Percentiles rank a stretch among this genome's conserved stretches.
phyloP scores from a whole-genome alignment of 2,797 vertebrate species.

The Borostomias antarcticus region DNA sequence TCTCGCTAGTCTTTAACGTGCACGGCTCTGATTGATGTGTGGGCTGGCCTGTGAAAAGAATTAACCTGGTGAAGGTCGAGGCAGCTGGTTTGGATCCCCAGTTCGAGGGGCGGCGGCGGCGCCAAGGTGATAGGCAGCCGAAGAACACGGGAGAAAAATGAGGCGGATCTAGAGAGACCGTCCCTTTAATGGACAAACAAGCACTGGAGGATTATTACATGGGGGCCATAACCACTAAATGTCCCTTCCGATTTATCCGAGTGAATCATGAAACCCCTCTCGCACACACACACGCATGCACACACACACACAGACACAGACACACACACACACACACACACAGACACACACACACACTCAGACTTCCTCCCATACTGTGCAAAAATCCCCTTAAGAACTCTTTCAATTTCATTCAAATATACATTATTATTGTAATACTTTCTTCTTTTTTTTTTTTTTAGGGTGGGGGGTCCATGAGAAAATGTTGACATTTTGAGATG shows the following conservation, averaged over 20 bases:
- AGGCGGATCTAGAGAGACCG: neutral
- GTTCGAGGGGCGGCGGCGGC: neutral
- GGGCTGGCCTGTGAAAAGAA: slow-evolving; percentile 30
- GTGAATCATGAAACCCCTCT: neutral
- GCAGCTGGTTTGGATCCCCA: neutral
- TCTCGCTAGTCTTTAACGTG: neutral
- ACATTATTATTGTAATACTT: too few species aligned
- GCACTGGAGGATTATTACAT: neutral
- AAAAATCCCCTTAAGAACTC: too few species aligned
- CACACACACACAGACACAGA: neutral
- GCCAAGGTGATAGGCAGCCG: neutral
- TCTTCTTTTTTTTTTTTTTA: too few species aligned
- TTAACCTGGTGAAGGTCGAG: slow-evolving; percentile 37
- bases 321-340: neutral
- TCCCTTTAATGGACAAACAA: neutral
- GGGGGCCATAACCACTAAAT: neutral
- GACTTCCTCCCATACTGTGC: neutral
- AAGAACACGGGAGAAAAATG: neutral
- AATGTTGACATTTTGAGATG: too few species aligned
- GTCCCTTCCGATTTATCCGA: neutral
- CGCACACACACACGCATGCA: neutral
- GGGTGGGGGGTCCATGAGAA: neutral
- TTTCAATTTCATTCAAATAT: too few species aligned
- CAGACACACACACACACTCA: slow-evolving; percentile 3
- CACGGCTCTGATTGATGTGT: slow-evolving; percentile 16